Percentiles rank a stretch among this genome's conserved stretches.
These are phyloP conservation scores for Merluccius polli DNA, from an alignment of 2,797 vertebrate genomes.

Conservation along the genomic window DNA sequence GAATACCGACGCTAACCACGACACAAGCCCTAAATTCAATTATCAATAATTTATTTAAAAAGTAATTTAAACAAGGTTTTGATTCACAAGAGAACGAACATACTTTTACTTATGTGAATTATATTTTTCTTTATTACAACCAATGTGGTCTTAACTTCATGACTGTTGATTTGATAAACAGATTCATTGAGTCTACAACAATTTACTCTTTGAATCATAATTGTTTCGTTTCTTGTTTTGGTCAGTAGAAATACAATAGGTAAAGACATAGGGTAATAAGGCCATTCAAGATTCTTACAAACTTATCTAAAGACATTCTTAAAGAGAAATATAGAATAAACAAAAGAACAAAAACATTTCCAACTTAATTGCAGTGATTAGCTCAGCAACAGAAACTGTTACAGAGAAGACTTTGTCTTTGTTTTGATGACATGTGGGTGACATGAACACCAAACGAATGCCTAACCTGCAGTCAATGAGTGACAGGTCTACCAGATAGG, in stretches of 20 bases:
- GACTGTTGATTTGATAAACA: background rate
- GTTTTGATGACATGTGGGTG: background rate
- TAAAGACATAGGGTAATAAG: background rate
- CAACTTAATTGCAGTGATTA: background rate
- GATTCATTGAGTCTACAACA: background rate
- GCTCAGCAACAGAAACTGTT: background rate
- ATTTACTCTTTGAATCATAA: background rate
- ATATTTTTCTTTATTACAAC: background rate
- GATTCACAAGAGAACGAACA: background rate
- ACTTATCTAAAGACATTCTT: background rate
- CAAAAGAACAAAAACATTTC: background rate
- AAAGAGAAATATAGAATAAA: too few relatives aligned
- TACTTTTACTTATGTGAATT: background rate
- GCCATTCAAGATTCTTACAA: background rate
- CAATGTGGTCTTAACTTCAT: background rate
- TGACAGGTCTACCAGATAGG: background rate
- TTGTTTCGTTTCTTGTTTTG: too few relatives aligned
- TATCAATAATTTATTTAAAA: too few relatives aligned
- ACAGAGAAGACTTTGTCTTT: too few relatives aligned
- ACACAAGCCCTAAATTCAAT: too few relatives aligned
- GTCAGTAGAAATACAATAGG: background rate
- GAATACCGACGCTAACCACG: too few relatives aligned
- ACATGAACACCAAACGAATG: too few relatives aligned
- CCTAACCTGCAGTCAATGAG: background rate
- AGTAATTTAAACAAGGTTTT: background rate